Evolutionary conservation across 2,888 invertebrate genomes (phyloP), one percentile per base, ranked within the genome.

Genomic region (Ethmia dodecea): DNA sequence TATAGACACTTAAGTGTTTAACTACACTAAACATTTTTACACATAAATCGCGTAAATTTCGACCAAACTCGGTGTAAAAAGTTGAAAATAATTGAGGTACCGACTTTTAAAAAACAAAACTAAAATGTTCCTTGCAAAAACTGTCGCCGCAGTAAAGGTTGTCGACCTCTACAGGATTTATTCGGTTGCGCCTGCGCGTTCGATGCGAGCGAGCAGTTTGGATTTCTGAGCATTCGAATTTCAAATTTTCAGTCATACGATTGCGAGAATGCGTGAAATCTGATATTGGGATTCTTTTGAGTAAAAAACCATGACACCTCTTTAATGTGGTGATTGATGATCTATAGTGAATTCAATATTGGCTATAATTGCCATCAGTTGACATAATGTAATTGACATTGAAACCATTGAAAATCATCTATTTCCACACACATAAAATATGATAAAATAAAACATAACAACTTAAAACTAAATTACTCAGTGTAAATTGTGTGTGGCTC

Each of bases 241-340:
- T 78, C 77, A 83, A 83, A 83, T 83, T 81, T 79, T 80, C 78
- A 76, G 72, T 65, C 69, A 69, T 71, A 68, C 61, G 59, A 62
- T 60, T 63, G 66, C 57, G 55, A 69, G 68, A 66, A 58, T 54
- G 68, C 72, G 73, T 69, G 75, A 74, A 73, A 59, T 48, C 42
- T 38, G 45, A 33, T 33, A 36, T 40, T 32, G 35, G 13, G 14
- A n/a, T 13, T 38, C 32, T 36, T n/a, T n/a, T 33, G 11, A 26
- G 11, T 26, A 26, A 26, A 26, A 26, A 26, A 18, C 18, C n/a
- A n/a, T n/a, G 26, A 11, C 6, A 18, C 10, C 36, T 36, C 31
- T 36, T 36, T 31, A 31, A 36, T 36, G n/a, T n/a, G 31, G 31
- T 27, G 36, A 36, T 36, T 36, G 31, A 10, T n/a, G n/a, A n/a